Evolutionary conservation across 2,888 invertebrate species (phyloP).

Genomic region (Bellardia bayeri): DNA sequence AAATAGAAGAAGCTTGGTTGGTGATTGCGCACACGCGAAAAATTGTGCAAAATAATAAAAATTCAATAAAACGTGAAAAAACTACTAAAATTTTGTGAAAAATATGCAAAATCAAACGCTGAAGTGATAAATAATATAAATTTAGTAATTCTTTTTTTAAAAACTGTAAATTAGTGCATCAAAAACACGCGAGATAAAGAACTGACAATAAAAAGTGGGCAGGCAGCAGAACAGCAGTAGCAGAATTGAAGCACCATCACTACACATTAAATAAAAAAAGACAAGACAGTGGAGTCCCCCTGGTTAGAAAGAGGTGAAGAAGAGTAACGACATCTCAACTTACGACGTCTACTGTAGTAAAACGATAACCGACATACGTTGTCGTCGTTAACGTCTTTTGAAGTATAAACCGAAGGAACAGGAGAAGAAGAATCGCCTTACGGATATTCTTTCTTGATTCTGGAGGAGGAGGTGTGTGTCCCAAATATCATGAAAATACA

Average conservation of each 20-base stretch:
- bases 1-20: constrained; percentile 73
- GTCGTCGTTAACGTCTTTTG: constrained; percentile 66
- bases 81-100: constrained; percentile 66
- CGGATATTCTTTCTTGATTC: constrained; percentile 47
- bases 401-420: constrained; percentile 56
- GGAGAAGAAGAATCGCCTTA: constrained; percentile 48
- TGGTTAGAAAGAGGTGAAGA: constrained; percentile 67
- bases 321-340: constrained; percentile 63
- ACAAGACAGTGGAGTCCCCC: constrained; percentile 50
- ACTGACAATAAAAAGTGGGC: constrained; percentile 67
- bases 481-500: constrained; percentile 11
- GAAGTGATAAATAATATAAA: constrained; percentile 24
- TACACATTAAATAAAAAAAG: constrained; percentile 55
- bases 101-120: constrained; percentile 72
- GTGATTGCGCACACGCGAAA: constrained; percentile 75
- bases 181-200: constrained; percentile 60
- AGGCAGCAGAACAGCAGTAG: constrained; percentile 63
- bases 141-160: constrained; percentile 8
- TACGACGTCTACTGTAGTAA: constrained; percentile 68
- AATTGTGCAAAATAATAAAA: constrained; percentile 82
- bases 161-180: constrained; percentile 19
- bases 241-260: constrained; percentile 56
- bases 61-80: constrained; percentile 79
- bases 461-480: constrained; percentile 60
- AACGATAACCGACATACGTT: constrained; percentile 69